Evolutionary conservation across 2,797 vertebrate genomes (phyloP), one percentile per base, ranked within the genome.

Genomic region (Pteropus rufus): DNA sequence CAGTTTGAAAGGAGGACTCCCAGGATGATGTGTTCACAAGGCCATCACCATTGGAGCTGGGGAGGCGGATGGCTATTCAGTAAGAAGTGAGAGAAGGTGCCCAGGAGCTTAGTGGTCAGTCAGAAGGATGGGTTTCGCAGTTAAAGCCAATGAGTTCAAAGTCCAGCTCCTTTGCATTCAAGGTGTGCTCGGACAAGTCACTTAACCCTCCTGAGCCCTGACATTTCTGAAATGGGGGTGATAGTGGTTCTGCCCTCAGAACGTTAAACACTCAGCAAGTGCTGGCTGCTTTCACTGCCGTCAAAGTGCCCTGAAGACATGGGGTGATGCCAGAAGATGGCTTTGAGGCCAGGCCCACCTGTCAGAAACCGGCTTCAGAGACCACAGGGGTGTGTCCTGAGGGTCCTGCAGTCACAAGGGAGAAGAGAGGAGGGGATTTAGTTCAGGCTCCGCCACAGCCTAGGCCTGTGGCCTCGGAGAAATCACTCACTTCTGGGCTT

Each of bases 31-130:
- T 15, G 14, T 41, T 11, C 7, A 9, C 0, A 1, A 26, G 34
- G 72, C 10, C 4, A 0, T 2, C 0, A 23, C 26, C 29, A 5
- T 31, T 62, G 60, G 60, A 56, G 80, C 67, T 21, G 15, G 10
- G 3, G 19, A 36, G 23, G n/a, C 5, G 0, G 14, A 3, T 3
- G 34, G 26, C 64, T 10, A 6, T 15, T 1, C 31, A 23, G 7
- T 0, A 0, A 41, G 5, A 1, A 1, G 14, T 7, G 15, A 3
- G 24, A 83, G 34, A 49, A 44, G n/a, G 44, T 6, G 4, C 6
- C 31, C 12, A 10, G 29, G 26, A 60, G 21, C 62, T 9, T 23
- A 44, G 49, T 7, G 0, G 0, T 21, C 49, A 9, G 0, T 21
- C 49, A 9, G 81, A 31, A 69, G 19, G 7, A 9, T 10, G 6